Percentiles rank a stretch among this genome's conserved stretches.
These are phyloP conservation scores for Chaenodraco wilsoni DNA, from an alignment of 2,797 vertebrate species.

Conservation along the genomic window DNA sequence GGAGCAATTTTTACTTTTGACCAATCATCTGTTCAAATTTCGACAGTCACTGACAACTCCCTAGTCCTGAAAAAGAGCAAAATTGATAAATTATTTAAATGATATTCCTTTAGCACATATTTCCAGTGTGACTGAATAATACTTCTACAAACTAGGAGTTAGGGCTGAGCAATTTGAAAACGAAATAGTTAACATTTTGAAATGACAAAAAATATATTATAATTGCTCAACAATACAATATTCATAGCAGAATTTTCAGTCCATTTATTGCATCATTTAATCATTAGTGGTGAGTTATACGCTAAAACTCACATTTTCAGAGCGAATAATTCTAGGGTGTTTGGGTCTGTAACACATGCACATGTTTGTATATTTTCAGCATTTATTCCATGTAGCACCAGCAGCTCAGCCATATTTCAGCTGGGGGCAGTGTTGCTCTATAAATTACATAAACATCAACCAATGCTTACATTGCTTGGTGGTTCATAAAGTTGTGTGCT, in stretches of 20 bases:
- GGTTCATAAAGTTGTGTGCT: conserved; percentile 23
- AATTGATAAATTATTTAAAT: not conserved
- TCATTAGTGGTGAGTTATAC: not conserved
- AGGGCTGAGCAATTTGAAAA: not conserved
- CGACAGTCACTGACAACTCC: not conserved
- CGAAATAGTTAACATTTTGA: not conserved
- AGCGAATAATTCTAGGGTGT: not conserved
- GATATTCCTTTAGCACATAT: not conserved
- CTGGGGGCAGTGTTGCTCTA: conserved; percentile 77
- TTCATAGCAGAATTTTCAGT: not conserved
- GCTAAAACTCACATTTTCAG: not conserved
- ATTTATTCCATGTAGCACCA: not conserved
- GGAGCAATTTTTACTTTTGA: not conserved
- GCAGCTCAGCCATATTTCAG: conserved; percentile 52
- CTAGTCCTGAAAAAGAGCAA: not conserved
- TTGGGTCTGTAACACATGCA: not conserved
- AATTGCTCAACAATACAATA: not conserved
- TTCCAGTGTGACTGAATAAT: not conserved
- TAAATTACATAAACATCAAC: conserved; percentile 30
- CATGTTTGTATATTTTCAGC: not conserved
- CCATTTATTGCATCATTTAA: not conserved
- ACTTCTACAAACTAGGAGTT: not conserved
- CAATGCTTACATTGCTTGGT: conserved; percentile 12
- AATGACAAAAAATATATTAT: not conserved
- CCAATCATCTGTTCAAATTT: not conserved